Base-by-base conservation (phyloP, 2,113 vertebrate species). In the Strix aluco region DNA sequence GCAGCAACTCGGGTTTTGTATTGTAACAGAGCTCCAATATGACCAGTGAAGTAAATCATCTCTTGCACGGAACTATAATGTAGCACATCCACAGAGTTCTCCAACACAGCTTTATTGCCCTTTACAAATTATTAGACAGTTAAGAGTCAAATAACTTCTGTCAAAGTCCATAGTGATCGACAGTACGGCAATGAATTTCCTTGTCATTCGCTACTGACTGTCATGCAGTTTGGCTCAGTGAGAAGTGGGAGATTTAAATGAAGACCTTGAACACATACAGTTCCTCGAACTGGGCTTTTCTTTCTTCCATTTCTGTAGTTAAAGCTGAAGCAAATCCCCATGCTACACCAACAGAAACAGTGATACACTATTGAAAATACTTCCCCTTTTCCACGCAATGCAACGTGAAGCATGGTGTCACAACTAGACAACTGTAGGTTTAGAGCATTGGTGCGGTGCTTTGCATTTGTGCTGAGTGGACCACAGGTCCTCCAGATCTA, bases 401-500 rank as follows among this genome's bases (percentile, higher is more conserved):
- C 13, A 29, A 20, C 0, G 0, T 0, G 1, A 55, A 10, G 16
- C 16, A 69, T 8, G 14, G 12, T 46, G 51, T 16, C 65, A 18
- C 22, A 44, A 13, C 32, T 40, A 34, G 51, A 69, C 42, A 54
- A 19, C 21, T 19, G 59, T 0, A 69, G 34, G 23, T 49, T 74
- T 47, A 22, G 27, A 61, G 20, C 34, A 7, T 5, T 13, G 30
- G 22, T 38, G 29, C 27, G 46, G 22, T 21, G 26, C 14, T 58
- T 65, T 21, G 25, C 15, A 4, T 49, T 72, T 6, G 1, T 63
- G 79, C 59, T 26, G 40, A 65, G 62, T 10, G 13, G 42, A 19
- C 47, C 38, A 6, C 1, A n/a, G 29, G 42, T 25, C 12, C 49
- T 52, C 19, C 52, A 73, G 55, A 47, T 70, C 16, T 6, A 25